Conservation (phyloP, 2,797 vertebrate genomes). For the Tiaroga cobitis region DNA sequence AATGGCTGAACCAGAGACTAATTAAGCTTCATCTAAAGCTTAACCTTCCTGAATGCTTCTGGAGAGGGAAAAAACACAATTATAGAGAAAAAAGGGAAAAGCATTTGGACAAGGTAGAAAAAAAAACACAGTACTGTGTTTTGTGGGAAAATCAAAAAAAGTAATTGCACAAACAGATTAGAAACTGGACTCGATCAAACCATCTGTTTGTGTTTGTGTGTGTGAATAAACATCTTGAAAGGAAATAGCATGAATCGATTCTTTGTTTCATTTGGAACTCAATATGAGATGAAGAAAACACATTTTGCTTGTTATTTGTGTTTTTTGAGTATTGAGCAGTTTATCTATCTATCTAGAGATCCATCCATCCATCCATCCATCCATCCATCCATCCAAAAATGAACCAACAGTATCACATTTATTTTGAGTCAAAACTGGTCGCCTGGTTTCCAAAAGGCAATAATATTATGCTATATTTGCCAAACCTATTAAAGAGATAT, state of each 20-base stretch:
- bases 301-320: constrained; percentile 6
- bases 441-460: not conserved
- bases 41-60: constrained; percentile 19
- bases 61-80: not conserved
- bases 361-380: not conserved
- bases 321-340: not conserved
- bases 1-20: constrained; percentile 35
- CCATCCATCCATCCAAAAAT: not conserved
- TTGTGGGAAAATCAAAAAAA: constrained; percentile 21
- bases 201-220: constrained; percentile 5
- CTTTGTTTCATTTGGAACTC: constrained; percentile 14
- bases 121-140: not conserved
- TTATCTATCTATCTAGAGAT: not conserved
- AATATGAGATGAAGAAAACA: not conserved
- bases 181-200: constrained; percentile 21
- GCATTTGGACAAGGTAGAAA: constrained; percentile 2
- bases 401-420: not conserved
- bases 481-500: not conserved
- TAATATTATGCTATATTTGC: not conserved
- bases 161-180: constrained; percentile 35
- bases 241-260: constrained; percentile 12
- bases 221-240: constrained; percentile 3
- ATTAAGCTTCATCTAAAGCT: constrained; percentile 38
- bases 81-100: not conserved
- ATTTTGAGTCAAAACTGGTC: not conserved